These are phyloP conservation scores for Nothobranchius kuhntae DNA, from an alignment of 2,113 vertebrate species.

Conservation along the genomic window DNA sequence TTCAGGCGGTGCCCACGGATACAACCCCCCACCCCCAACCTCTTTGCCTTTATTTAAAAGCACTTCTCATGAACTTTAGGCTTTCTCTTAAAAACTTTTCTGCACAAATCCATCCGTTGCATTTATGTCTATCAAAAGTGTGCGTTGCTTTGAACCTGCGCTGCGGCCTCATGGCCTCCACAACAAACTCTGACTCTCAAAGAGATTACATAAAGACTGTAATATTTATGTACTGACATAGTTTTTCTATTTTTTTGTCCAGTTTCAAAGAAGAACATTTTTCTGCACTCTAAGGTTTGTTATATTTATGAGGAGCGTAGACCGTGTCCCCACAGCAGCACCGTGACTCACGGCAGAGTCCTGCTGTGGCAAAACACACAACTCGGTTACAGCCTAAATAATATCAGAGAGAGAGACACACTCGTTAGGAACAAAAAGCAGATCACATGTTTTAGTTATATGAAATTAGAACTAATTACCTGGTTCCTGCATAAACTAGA, in stretches of 20 bases:
- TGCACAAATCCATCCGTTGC: conserved; percentile 24
- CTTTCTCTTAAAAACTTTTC: conserved; percentile 66
- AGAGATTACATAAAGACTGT: conserved; percentile 72
- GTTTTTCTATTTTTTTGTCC: conserved; percentile 54
- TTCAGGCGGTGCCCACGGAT: conserved; percentile 72
- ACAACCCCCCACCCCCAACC: conserved; percentile 47
- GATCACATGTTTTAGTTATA: conserved; percentile 1
- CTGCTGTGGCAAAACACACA: conserved; percentile 43
- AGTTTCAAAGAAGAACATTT: conserved; percentile 75
- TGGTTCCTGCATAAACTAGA: not conserved
- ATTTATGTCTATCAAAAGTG: conserved; percentile 25
- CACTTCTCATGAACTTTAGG: conserved; percentile 66
- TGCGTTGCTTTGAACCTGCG: conserved; percentile 23
- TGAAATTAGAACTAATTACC: conserved; percentile 11
- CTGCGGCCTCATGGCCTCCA: conserved; percentile 23
- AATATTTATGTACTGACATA: conserved; percentile 79
- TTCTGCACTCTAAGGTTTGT: conserved; percentile 81
- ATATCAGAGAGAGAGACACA: conserved; percentile 47
- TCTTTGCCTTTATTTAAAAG: conserved; percentile 74
- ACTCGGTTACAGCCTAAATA: not conserved
- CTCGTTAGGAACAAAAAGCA: not conserved
- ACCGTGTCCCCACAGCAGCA: conserved; percentile 59
- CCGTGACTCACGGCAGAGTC: conserved; percentile 71
- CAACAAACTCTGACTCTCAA: conserved; percentile 48
- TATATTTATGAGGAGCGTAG: conserved; percentile 80